Evolutionary conservation across 1,140 invertebrate genomes (phyloP).

Genomic region (Plectus sambesii): DNA sequence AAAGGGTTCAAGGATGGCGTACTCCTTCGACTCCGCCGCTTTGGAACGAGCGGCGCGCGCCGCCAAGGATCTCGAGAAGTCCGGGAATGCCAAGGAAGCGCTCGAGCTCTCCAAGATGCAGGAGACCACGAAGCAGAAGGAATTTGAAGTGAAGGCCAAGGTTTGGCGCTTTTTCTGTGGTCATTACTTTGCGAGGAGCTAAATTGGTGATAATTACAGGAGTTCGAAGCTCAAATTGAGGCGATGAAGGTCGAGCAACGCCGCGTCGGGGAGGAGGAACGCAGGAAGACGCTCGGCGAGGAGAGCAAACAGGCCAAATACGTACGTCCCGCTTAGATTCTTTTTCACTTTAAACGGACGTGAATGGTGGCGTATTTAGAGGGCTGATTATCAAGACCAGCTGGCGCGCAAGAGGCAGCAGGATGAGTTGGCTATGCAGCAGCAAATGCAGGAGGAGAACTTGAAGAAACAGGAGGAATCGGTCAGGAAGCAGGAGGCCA

Average conservation of each 20-base stretch:
- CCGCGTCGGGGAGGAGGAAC: constrained; percentile 75
- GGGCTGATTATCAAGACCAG: constrained; percentile 94
- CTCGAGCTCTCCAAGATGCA: constrained; percentile 83
- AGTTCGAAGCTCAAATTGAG: constrained; percentile 82
- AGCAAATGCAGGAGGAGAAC: constrained; percentile 82
- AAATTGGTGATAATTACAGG: constrained; percentile 57
- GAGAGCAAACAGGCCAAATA: constrained; percentile 88
- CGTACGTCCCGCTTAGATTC: too few species aligned
- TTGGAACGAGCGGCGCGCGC: constrained; percentile 88
- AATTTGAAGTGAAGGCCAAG: constrained; percentile 61
- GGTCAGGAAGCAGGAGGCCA: constrained; percentile 86
- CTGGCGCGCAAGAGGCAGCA: constrained; percentile 86
- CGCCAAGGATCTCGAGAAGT: constrained; percentile 86
- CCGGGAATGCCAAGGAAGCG: constrained; percentile 78
- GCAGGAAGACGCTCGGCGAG: constrained; percentile 76
- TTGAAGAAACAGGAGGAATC: constrained; percentile 89
- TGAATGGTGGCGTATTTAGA: too few species aligned
- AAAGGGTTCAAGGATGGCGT: too few species aligned
- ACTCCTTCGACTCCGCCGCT: constrained; percentile 89
- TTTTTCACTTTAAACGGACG: too few species aligned
- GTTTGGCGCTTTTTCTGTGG: constrained; percentile 39
- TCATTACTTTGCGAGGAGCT: too few species aligned
- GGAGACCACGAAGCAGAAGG: constrained; percentile 73
- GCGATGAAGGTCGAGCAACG: constrained; percentile 77
- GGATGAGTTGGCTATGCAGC: constrained; percentile 61